Evolutionary conservation across 2,888 invertebrate species (phyloP), one percentile per base, ranked within the genome.

Genomic region (Scotopteryx bipunctaria): DNA sequence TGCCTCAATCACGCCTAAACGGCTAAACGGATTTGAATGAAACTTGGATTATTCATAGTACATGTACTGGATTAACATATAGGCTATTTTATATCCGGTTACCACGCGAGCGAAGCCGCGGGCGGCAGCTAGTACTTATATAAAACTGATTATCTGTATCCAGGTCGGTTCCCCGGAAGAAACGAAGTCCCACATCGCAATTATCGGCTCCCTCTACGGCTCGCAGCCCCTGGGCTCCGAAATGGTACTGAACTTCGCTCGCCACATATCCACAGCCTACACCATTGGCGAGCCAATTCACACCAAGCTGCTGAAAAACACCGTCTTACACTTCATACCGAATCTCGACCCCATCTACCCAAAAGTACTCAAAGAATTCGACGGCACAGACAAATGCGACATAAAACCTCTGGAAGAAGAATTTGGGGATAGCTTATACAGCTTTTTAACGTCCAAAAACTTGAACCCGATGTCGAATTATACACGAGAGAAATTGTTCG

Each of bases 161-260:
- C 78, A 96, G 95, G 90, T 95, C 55, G 95, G 95, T 0, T 91
- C 93, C 1, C 94, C 95, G 0, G 95, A 96, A 69, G 96, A 97
- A 75, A 91, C 91, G 1, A 97, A 97, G 83, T 94, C 96, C 70
- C 95, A 96, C 71, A 92, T 98, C 9, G 94, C 95, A 0, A 78
- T 98, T n/a, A 85, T 97, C 17, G 97, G 98, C 55, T 96, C 97
- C 43, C 79, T 97, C 41, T 96, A 94, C 74, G 94, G 93, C 0
- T 93, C 95, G 0, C 95, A 98, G 71, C 96, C 96, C 0, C 86
- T 96, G 9, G 97, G 97, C 0, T 93, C 97, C 44, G 98, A 98
- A 81, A 90, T 98, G 52, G 83, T 95, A 0, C 71, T 97, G 0
- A 94, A 97, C 79, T 91, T 98, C 63, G 95, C 95, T 0, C 92